These are phyloP conservation scores for Geopemphigus sp. DNA, from an alignment of 1,140 invertebrate species.

Conservation along the genomic window DNA sequence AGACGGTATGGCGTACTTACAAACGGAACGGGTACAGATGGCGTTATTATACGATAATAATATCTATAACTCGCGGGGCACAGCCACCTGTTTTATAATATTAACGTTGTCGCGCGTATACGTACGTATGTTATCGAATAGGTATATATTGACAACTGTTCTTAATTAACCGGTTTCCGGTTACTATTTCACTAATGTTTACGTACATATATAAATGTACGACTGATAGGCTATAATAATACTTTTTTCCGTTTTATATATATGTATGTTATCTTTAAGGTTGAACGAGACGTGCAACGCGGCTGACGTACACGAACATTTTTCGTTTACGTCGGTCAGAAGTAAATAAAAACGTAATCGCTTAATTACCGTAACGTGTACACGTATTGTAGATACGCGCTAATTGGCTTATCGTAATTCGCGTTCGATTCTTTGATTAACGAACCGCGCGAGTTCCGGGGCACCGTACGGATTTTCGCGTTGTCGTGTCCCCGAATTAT, in stretches of 20 bases:
- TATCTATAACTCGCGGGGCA: background rate
- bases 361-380: background rate
- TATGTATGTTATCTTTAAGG: too few species aligned
- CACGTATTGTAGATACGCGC: too few species aligned
- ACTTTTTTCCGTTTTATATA: too few species aligned
- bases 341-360: too few species aligned
- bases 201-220: background rate
- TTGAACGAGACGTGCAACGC: too few species aligned
- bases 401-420: too few species aligned
- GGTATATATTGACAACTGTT: slow-evolving; percentile 33
- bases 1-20: background rate
- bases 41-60: background rate
- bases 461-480: too few species aligned
- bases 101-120: slow-evolving; percentile 1
- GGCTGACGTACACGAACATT: too few species aligned
- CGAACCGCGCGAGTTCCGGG: too few species aligned
- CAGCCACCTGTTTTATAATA: background rate
- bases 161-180: slow-evolving; percentile 37
- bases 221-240: background rate
- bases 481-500: too few species aligned
- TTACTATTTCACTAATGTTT: background rate
- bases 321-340: too few species aligned
- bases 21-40: background rate
- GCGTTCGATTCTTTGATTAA: too few species aligned
- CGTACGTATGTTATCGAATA: background rate